Evolutionary conservation across 2,113 vertebrate species (phyloP).

Genomic region (Macheiramphus alcinus): DNA sequence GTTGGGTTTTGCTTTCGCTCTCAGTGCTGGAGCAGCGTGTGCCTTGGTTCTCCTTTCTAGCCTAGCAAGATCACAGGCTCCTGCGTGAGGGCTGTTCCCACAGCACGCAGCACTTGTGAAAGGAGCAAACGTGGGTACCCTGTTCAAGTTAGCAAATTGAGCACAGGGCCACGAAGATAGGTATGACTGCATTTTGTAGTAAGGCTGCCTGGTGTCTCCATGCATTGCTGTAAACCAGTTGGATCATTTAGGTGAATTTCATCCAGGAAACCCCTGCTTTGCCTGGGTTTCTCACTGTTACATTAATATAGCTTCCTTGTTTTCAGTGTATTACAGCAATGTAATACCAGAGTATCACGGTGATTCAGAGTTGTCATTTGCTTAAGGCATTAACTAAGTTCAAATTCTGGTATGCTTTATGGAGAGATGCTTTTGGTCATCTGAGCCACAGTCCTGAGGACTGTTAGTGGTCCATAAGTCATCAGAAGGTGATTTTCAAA

Average conservation of each 20-base stretch:
- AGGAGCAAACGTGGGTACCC: not conserved
- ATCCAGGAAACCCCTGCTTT: not conserved
- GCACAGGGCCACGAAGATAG: not conserved
- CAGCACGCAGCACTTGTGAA: rapidly evolving
- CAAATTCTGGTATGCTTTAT: not conserved
- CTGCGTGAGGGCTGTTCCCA: not conserved
- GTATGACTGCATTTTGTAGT: not conserved
- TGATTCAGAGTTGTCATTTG: not conserved
- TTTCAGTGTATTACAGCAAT: not conserved
- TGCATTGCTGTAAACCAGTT: not conserved
- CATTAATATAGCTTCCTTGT: not conserved
- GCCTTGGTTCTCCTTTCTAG: not conserved
- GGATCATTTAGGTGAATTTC: not conserved
- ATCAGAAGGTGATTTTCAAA: not conserved
- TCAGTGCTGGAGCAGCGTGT: not conserved
- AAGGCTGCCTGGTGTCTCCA: not conserved
- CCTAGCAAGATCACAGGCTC: not conserved
- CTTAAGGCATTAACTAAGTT: not conserved
- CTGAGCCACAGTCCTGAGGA: not conserved
- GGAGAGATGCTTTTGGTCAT: not conserved
- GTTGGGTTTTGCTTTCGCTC: not conserved
- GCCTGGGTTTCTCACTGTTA: not conserved
- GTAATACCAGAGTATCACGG: not conserved
- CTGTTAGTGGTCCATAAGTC: not conserved
- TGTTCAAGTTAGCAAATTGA: not conserved